phyloP scores from a whole-genome alignment of 2,888 invertebrate genomes.

The Mimachlamys varia region DNA sequence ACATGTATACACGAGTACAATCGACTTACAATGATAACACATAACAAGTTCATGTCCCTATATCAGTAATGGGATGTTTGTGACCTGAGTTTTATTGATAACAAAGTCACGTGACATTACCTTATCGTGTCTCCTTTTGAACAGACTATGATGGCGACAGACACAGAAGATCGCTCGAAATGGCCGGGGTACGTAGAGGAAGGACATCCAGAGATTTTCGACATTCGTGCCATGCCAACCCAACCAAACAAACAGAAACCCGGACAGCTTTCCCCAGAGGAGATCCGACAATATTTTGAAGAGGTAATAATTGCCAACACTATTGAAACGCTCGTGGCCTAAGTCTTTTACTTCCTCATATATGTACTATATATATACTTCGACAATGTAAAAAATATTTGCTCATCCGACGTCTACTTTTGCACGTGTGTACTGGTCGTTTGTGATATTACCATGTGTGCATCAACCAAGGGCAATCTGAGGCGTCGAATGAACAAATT shows the following conservation, averaged over 20 bases:
- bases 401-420: too few species aligned
- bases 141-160: constrained; percentile 4
- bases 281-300: constrained; percentile 64
- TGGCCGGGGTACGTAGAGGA: constrained; percentile 50
- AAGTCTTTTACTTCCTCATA: too few species aligned
- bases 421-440: too few species aligned
- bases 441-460: too few species aligned
- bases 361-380: too few species aligned
- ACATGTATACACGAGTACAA: background rate
- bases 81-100: background rate
- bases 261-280: constrained; percentile 66
- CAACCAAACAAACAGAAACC: constrained; percentile 60
- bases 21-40: background rate
- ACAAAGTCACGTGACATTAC: constrained; percentile 6
- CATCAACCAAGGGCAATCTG: too few species aligned
- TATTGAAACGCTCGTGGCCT: too few species aligned
- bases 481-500: too few species aligned
- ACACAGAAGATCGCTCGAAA: constrained; percentile 39
- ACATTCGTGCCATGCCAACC: constrained; percentile 58
- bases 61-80: background rate
- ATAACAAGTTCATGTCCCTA: background rate
- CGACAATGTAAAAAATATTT: too few species aligned
- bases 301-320: constrained; percentile 56
- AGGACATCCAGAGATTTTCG: constrained; percentile 55
- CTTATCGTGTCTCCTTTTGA: background rate